Evolutionary conservation across 2,888 invertebrate species (phyloP).

Genomic region (Apodemia mormo): DNA sequence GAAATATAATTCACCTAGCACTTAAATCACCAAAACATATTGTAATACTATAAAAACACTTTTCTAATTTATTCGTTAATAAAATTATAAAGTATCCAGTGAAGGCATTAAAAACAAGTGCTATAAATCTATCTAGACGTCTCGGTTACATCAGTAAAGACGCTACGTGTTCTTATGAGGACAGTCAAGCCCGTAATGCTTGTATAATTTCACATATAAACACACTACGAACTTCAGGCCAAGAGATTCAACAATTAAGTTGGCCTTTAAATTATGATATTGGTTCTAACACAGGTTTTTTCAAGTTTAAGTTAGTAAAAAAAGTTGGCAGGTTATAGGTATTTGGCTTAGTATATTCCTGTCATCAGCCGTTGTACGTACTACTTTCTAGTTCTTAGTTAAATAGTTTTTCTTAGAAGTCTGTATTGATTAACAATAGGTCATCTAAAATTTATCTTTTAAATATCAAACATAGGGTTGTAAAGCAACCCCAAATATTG

Average conservation of each 20-base stretch:
- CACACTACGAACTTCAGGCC: constrained; percentile 12
- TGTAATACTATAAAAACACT: constrained; percentile 34
- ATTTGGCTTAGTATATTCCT: not conserved
- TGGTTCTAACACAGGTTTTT: not conserved
- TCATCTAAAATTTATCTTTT: too few species aligned
- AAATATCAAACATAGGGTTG: too few species aligned
- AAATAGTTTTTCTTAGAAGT: too few species aligned
- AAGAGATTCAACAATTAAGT: constrained; percentile 18
- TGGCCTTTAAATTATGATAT: constrained; percentile 20
- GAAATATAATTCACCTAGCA: constrained; percentile 43
- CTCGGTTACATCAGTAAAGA: constrained; percentile 48
- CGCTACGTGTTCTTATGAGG: constrained; percentile 65
- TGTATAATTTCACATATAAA: constrained; percentile 13
- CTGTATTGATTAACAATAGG: too few species aligned
- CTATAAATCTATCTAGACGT: constrained; percentile 26
- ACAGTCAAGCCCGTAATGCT: constrained; percentile 62
- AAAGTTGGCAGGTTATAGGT: not conserved
- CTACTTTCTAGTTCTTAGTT: not conserved
- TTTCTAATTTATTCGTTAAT: constrained; percentile 25
- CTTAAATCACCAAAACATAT: constrained; percentile 54
- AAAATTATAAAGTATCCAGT: constrained; percentile 56
- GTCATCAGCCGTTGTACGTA: not conserved
- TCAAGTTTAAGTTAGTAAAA: not conserved
- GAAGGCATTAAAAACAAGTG: constrained; percentile 38
- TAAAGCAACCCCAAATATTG: too few species aligned